Percentiles rank a stretch among this genome's conserved stretches.
These are phyloP conservation scores for Arizona elegans DNA, from an alignment of 2,113 vertebrate species.

Conservation along the genomic window DNA sequence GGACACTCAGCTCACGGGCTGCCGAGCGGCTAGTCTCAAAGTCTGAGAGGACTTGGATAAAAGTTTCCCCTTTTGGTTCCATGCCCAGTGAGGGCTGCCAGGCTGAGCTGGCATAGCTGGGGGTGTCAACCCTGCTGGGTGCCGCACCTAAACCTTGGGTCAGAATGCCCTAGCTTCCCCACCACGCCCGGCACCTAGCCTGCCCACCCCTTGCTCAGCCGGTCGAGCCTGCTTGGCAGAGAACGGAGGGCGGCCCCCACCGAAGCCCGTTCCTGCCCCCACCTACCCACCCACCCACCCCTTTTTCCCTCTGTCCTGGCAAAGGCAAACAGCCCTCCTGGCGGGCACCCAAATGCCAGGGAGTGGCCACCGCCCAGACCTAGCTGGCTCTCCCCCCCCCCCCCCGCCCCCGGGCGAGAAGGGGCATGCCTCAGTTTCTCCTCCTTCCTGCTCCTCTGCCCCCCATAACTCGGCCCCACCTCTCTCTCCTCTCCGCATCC, in stretches of 20 bases:
- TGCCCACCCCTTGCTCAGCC: conserved; percentile 39
- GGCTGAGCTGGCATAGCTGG: conserved; percentile 8
- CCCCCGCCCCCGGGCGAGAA: conserved; percentile 32
- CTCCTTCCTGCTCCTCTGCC: neutral
- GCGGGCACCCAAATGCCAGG: conserved; percentile 52
- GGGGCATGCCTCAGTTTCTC: conserved; percentile 32
- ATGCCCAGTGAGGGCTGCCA: neutral
- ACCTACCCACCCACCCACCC: conserved; percentile 21
- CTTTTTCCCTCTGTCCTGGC: neutral
- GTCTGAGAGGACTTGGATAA: neutral
- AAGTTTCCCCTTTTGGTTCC: neutral
- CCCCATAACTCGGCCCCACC: neutral
- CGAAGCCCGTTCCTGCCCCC: conserved; percentile 48
- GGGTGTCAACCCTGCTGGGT: neutral
- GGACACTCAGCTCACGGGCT: neutral
- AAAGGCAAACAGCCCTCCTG: conserved; percentile 54
- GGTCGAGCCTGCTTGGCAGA: conserved; percentile 60
- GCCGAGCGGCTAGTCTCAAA: neutral
- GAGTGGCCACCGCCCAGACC: conserved; percentile 39
- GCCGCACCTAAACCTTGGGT: conserved; percentile 1
- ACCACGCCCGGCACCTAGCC: neutral
- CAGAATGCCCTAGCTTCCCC: neutral
- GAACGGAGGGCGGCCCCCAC: conserved; percentile 46
- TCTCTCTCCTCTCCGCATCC: neutral
- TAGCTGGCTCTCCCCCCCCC: neutral